Conservation (phyloP, 1,140 invertebrate genomes). For the Cecropterus lyciades region DNA sequence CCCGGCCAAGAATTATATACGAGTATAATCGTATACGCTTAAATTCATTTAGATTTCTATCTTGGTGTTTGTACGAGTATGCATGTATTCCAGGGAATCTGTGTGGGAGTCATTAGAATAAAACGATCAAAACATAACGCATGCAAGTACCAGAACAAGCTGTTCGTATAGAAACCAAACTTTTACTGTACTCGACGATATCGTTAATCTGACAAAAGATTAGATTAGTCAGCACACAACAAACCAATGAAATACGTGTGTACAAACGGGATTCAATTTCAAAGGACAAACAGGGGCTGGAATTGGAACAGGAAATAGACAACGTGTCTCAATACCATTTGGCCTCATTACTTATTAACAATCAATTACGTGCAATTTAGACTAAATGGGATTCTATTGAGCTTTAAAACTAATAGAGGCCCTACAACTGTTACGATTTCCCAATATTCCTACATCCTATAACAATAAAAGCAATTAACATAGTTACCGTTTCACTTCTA, state of each 20-base stretch:
- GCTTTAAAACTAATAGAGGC: too few relatives aligned
- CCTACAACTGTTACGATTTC: too few relatives aligned
- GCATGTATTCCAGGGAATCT: too few relatives aligned
- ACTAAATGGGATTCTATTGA: too few relatives aligned
- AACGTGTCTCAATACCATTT: constrained; percentile 12
- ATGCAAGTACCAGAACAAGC: not conserved
- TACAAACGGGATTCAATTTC: constrained; percentile 7
- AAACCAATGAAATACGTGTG: constrained; percentile 9
- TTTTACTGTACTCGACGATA: constrained; percentile 1
- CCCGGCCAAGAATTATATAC: too few relatives aligned
- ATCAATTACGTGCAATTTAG: too few relatives aligned
- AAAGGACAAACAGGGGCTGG: constrained; percentile 10
- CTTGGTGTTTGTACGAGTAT: too few relatives aligned
- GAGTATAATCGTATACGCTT: too few relatives aligned
- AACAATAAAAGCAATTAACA: not conserved
- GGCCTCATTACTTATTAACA: not conserved
- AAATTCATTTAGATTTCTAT: too few relatives aligned
- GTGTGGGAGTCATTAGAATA: too few relatives aligned
- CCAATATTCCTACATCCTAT: too few relatives aligned
- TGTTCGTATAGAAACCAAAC: constrained; percentile 11
- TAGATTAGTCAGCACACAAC: constrained; percentile 14
- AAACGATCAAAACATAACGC: not conserved
- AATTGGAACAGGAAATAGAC: constrained; percentile 13
- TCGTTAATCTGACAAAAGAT: constrained; percentile 5
- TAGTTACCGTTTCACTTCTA: not conserved